These are phyloP conservation scores for Bemisia tabaci DNA, from an alignment of 1,140 invertebrate species.

Conservation along the genomic window DNA sequence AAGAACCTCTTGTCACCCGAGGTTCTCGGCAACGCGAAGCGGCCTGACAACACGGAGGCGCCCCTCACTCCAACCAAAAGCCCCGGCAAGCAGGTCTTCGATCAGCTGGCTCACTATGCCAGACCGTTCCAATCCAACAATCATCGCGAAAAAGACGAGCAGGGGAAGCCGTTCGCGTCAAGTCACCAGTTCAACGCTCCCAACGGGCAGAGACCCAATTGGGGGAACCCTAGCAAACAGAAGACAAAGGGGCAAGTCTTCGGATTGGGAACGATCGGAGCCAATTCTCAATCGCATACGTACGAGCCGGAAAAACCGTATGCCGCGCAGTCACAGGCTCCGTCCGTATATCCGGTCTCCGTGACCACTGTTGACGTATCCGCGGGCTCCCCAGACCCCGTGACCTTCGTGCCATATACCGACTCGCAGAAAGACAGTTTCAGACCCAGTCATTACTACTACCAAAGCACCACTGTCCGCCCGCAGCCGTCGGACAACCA, in stretches of 20 bases:
- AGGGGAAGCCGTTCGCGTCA: background rate
- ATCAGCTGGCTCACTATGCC: conserved; percentile 19
- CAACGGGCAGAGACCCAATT: background rate
- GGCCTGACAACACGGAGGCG: background rate
- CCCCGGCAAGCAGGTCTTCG: conserved; percentile 16
- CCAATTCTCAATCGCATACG: background rate
- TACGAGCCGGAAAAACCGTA: background rate
- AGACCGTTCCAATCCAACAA: conserved; percentile 16
- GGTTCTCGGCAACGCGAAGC: background rate
- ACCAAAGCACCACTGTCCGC: background rate
- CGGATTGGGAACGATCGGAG: background rate
- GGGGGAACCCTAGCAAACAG: background rate
- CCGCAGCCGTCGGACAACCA: background rate
- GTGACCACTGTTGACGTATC: conserved; percentile 19
- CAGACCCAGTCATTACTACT: conserved; percentile 4
- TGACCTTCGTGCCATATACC: background rate
- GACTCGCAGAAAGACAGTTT: conserved; percentile 2
- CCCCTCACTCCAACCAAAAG: background rate
- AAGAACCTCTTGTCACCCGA: background rate
- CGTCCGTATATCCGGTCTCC: conserved; percentile 11
- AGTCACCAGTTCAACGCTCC: background rate
- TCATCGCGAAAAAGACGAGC: background rate
- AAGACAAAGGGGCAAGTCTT: background rate
- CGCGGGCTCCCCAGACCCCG: background rate
- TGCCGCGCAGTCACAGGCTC: background rate